Conservation (phyloP, 2,113 vertebrate species). For the Gopherus flavomarginatus region DNA sequence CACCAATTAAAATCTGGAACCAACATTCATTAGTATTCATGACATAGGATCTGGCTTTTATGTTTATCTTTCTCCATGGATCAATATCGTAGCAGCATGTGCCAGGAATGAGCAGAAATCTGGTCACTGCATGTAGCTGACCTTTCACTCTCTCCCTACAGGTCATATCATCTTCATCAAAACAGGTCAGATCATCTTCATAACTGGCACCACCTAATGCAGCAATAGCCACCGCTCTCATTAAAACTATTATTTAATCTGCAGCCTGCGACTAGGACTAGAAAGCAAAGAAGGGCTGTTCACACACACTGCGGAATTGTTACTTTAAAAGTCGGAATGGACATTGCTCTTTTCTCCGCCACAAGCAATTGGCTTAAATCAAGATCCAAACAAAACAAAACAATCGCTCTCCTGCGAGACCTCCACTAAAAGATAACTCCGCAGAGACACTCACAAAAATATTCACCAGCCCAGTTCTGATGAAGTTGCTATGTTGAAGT, state of each 20-base stretch:
- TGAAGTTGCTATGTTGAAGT: not conserved
- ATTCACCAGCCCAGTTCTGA: not conserved
- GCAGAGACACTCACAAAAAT: not conserved
- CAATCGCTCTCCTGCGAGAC: not conserved
- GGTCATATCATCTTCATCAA: slow-evolving; percentile 82
- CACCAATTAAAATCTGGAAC: slow-evolving; percentile 74
- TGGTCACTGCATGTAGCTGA: slow-evolving; percentile 85
- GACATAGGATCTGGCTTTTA: slow-evolving; percentile 71
- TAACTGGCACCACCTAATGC: slow-evolving; percentile 51
- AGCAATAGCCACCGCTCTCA: slow-evolving; percentile 53
- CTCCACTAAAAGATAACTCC: too few relatives aligned
- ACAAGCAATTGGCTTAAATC: too few relatives aligned
- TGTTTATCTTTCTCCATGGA: slow-evolving; percentile 85
- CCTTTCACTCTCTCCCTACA: slow-evolving; percentile 87
- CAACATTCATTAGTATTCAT: slow-evolving; percentile 78
- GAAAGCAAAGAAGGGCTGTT: slow-evolving; percentile 29
- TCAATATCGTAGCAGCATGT: slow-evolving; percentile 91
- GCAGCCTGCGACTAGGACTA: slow-evolving; percentile 11
- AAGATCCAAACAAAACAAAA: not conserved
- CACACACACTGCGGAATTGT: slow-evolving; percentile 54
- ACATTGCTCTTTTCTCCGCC: not conserved
- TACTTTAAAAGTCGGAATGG: slow-evolving; percentile 19
- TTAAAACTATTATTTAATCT: slow-evolving; percentile 59
- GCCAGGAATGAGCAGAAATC: slow-evolving; percentile 85
- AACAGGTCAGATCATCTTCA: slow-evolving; percentile 79